Base-by-base conservation (phyloP, 2,113 vertebrate species). In the Onychorhynchus coronatus region DNA sequence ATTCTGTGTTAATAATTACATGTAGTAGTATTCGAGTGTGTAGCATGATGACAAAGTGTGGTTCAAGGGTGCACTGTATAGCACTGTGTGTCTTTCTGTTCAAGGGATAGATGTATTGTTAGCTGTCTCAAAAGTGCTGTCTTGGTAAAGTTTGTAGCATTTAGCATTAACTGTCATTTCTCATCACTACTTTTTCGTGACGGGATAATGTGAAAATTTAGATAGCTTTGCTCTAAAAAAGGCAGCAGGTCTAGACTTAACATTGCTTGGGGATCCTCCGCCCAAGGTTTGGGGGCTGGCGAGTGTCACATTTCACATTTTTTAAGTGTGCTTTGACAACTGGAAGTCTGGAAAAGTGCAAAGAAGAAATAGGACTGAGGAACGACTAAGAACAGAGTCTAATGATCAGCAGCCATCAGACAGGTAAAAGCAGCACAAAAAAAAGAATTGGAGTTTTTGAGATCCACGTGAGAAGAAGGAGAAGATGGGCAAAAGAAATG, bases 221-320 rank as follows among this genome's bases (percentile, higher is more conserved):
- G 63, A 80, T 53, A 78, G 27, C 68, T 95, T 84, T 89, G 73
- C 86, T 93, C 91, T 95, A 89, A 93, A 88, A 88, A 91, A 79
- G 89, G 81, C 77, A 91, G 31, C 73, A 82, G 28, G 70, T 95
- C 91, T 92, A 95, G 88, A 94, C 83, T 94, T 78, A 92, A 79
- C 28, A 33, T 50, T 89, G 56, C 73, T 81, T 12, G 30, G 65
- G 61, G 83, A 89, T 91, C 77, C n/a, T 91, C 76, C 0, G 0
- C 52, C 21, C 8, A 3, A 52, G 53, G 92, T 94, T 94, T 79
- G 74, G 44, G 76, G 59, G 44, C 28, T 91, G 68, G 14, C 67
- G 56, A 80, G 82, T 56, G 66, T 85, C 92, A 91, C 42, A 61
- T 87, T 93, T 95, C 91, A 95, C 44, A 39, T 94, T 89, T 93